phyloP scores from a whole-genome alignment of 64 coral and sea anemone species.

The Catalaphyllia jardinei region DNA sequence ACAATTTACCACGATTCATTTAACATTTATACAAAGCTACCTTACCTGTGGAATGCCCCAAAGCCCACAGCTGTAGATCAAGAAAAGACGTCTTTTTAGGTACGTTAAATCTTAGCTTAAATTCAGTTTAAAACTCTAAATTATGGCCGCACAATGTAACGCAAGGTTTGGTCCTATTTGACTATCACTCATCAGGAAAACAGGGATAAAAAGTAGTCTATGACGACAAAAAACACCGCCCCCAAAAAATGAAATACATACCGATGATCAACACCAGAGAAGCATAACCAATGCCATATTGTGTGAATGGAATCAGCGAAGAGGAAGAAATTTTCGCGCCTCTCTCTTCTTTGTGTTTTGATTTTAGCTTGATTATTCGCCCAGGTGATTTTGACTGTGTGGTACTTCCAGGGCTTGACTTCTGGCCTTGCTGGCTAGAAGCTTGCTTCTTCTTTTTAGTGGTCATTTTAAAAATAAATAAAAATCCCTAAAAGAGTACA shows the following conservation, averaged over 20 bases:
- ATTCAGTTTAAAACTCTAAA: neutral
- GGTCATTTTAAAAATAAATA: slow-evolving; percentile 36
- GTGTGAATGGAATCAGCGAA: neutral
- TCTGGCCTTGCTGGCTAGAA: neutral
- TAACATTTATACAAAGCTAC: neutral
- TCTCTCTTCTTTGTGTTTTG: slow-evolving; percentile 35
- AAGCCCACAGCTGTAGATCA: slow-evolving; percentile 58
- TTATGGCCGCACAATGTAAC: neutral
- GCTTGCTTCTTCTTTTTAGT: slow-evolving; percentile 47
- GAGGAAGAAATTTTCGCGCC: slow-evolving; percentile 7
- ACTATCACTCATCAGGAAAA: neutral
- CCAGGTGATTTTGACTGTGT: neutral
- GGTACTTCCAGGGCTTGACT: neutral
- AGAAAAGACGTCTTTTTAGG: neutral
- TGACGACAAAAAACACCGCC: neutral
- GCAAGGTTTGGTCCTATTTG: neutral
- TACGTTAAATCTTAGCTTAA: neutral
- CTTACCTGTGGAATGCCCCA: slow-evolving; percentile 87
- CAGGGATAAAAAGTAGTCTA: neutral
- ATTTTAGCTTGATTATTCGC: slow-evolving; percentile 7
- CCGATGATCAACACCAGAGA: slow-evolving; percentile 24
- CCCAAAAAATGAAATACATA: neutral
- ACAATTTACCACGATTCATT: neutral
- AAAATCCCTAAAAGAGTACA: neutral
- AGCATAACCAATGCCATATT: slow-evolving; percentile 34